phyloP scores from a whole-genome alignment of 2,888 invertebrate species.

The Trypoxylon attenuatum region DNA sequence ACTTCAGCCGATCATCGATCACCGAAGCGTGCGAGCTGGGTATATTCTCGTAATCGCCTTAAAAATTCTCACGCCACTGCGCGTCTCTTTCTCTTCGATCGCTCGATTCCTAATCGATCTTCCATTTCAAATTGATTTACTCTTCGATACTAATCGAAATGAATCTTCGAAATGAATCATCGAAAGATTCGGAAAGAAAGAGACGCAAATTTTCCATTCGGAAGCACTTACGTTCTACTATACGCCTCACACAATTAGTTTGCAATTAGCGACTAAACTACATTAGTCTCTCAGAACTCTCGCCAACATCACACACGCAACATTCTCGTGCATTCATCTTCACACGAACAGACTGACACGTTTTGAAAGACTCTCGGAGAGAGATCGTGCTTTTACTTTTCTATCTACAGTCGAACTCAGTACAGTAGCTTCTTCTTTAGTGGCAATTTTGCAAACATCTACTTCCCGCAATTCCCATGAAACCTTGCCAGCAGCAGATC shows the following conservation, averaged over 20 bases:
- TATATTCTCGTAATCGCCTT: slow-evolving; percentile 29
- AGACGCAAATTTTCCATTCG: slow-evolving; percentile 18
- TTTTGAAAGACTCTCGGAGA: too few relatives aligned
- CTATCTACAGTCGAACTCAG: slow-evolving; percentile 13
- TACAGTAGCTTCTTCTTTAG: slow-evolving; percentile 43
- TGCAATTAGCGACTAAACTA: too few relatives aligned
- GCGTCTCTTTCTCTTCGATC: slow-evolving; percentile 20
- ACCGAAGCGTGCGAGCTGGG: slow-evolving; percentile 25
- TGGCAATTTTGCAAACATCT: slow-evolving; percentile 34
- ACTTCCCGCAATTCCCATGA: slow-evolving; percentile 21
- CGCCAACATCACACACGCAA: slow-evolving; percentile 17
- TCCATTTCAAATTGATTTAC: too few relatives aligned
- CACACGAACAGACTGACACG: background rate
- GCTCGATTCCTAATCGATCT: background rate
- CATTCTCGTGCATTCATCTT: slow-evolving; percentile 4
- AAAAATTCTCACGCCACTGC: slow-evolving; percentile 9
- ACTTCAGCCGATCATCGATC: slow-evolving; percentile 50
- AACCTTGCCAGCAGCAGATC: slow-evolving; percentile 19
- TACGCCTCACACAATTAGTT: slow-evolving; percentile 17
- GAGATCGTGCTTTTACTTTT: slow-evolving; percentile 10
- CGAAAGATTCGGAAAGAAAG: slow-evolving; percentile 12
- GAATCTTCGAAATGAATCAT: background rate
- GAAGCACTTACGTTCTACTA: slow-evolving; percentile 23
- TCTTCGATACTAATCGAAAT: too few relatives aligned
- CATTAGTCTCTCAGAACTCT: too few relatives aligned